phyloP scores from a whole-genome alignment of 2,888 invertebrate genomes.

The Aphodius granarius region DNA sequence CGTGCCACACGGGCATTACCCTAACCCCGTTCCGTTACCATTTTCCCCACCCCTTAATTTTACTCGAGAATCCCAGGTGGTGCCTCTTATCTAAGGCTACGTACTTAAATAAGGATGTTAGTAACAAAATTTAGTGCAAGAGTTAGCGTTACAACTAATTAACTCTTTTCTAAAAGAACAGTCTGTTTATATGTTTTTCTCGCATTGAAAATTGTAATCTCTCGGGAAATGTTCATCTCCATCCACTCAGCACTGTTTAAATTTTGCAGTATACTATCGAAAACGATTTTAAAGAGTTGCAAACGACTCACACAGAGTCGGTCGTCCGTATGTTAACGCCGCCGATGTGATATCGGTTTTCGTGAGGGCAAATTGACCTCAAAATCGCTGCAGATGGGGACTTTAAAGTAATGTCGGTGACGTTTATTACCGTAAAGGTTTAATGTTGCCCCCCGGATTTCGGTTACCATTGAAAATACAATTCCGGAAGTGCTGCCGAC shows the following conservation, averaged over 20 bases:
- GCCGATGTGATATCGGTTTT: neutral
- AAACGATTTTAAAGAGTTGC: neutral
- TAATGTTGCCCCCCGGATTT: neutral
- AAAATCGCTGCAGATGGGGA: neutral
- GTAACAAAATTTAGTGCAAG: no score
- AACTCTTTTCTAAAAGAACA: no score
- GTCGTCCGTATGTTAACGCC: neutral
- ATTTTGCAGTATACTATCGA: no score
- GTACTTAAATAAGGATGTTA: no score
- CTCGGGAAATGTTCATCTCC: no score
- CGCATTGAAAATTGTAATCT: no score
- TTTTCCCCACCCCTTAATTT: neutral
- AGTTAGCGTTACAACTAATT: no score
- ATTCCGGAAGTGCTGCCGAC: neutral
- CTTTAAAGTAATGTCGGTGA: neutral
- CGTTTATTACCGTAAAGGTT: neutral
- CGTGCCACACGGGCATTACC: slow-evolving; percentile 37
- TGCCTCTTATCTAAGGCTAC: no score
- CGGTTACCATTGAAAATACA: neutral
- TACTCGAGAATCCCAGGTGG: no score
- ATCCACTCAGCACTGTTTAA: no score
- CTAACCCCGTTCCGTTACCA: slow-evolving; percentile 36
- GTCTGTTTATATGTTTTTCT: no score
- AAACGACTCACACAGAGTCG: neutral
- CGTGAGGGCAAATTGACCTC: neutral